A percentile compares a stretch with the other conserved stretches of the same genome.
Evolutionary conservation across 2,888 invertebrate genomes (phyloP).

Genomic region (Volucella bombylans): DNA sequence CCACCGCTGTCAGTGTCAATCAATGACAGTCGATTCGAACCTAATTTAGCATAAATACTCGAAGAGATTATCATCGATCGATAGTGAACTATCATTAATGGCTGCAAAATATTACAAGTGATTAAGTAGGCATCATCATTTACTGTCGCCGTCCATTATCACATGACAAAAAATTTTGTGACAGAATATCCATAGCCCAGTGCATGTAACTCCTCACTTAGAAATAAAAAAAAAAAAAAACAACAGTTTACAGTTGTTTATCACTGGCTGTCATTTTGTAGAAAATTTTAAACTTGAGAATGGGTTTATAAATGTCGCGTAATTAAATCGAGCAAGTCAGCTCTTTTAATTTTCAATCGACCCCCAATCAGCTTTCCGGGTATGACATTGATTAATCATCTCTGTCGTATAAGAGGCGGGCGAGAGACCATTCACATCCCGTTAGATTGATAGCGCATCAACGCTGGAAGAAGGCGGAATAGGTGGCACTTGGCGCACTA

Average conservation of each 20-base stretch:
- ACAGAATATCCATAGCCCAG: constrained; percentile 5
- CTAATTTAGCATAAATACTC: constrained; percentile 61
- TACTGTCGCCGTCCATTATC: constrained; percentile 61
- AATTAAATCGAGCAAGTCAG: constrained; percentile 67
- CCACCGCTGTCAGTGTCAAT: constrained; percentile 31
- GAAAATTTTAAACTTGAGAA: constrained; percentile 38
- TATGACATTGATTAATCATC: constrained; percentile 73
- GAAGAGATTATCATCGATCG: constrained; percentile 34
- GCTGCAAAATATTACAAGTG: constrained; percentile 52
- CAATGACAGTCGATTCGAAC: constrained; percentile 46
- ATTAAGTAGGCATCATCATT: constrained; percentile 65
- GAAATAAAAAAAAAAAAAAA: neutral
- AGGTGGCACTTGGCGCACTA: neutral
- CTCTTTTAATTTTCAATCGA: constrained; percentile 72
- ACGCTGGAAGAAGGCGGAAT: constrained; percentile 13
- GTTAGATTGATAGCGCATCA: constrained; percentile 61
- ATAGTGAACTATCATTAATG: constrained; percentile 57
- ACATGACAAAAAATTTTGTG: constrained; percentile 27
- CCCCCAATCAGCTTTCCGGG: constrained; percentile 60
- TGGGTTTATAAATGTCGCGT: constrained; percentile 66
- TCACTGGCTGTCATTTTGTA: constrained; percentile 39
- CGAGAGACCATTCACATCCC: constrained; percentile 35
- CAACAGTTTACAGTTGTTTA: constrained; percentile 49
- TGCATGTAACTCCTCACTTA: constrained; percentile 34
- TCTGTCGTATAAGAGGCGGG: constrained; percentile 38